Evolutionary conservation across 1,140 invertebrate genomes (phyloP).

Genomic region (Drosophila seguyi): DNA sequence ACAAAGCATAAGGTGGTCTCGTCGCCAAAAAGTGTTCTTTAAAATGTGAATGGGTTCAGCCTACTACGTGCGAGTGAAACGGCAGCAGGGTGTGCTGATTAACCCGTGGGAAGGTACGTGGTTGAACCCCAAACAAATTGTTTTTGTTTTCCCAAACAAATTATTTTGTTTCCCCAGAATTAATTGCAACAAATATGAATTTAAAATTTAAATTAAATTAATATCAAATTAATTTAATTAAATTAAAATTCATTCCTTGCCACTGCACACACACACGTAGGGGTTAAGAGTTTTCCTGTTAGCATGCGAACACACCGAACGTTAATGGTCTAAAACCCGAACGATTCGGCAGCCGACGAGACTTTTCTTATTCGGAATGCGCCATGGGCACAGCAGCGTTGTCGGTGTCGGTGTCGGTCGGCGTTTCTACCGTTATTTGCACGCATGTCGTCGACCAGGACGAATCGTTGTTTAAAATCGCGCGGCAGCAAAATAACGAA

Average conservation of each 20-base stretch:
- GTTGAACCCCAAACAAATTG: too few species aligned
- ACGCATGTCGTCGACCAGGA: constrained; percentile 80
- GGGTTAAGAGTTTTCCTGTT: neutral
- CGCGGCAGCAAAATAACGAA: constrained; percentile 17
- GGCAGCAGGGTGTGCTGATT: neutral
- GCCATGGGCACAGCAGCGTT: constrained; percentile 4
- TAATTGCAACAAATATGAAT: neutral
- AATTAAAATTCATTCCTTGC: neutral
- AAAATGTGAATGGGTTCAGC: neutral
- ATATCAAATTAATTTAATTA: neutral
- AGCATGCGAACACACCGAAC: neutral
- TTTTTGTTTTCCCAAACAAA: too few species aligned
- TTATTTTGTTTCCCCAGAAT: too few species aligned
- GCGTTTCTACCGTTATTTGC: constrained; percentile 66
- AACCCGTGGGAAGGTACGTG: neutral
- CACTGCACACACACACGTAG: neutral
- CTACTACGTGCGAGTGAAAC: neutral
- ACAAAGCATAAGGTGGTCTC: neutral
- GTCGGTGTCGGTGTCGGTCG: constrained; percentile 25
- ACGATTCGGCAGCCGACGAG: constrained; percentile 2
- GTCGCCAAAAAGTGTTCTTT: neutral
- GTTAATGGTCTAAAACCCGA: neutral
- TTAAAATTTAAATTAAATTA: neutral
- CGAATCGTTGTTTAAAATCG: constrained; percentile 54
- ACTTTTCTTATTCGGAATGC: neutral